These are phyloP conservation scores for Pogonognathellus flavescens DNA, from an alignment of 1,140 invertebrate species.

Conservation along the genomic window DNA sequence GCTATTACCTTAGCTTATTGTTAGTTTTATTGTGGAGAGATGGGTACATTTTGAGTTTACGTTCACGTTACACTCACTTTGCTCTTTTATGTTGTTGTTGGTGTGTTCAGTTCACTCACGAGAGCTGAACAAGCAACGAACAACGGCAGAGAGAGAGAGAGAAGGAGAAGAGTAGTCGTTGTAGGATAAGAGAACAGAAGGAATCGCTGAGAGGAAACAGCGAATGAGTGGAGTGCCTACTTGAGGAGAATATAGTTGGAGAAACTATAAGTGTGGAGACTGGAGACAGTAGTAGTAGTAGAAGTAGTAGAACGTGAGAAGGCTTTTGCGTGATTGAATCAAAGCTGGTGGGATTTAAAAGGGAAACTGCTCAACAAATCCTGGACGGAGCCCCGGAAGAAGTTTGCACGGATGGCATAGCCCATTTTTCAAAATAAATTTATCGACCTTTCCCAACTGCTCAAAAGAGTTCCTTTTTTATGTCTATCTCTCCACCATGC, in stretches of 20 bases:
- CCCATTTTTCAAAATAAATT: slow-evolving; percentile 57
- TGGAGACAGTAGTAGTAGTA: neutral
- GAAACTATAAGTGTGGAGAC: neutral
- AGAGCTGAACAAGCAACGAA: too few relatives aligned
- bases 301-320: slow-evolving; percentile 12
- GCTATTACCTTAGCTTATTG: slow-evolving; percentile 10
- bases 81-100: neutral
- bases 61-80: slow-evolving; percentile 12
- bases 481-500: neutral
- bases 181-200: too few relatives aligned
- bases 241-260: neutral
- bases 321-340: slow-evolving; percentile 62
- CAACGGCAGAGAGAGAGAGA: too few relatives aligned
- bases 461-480: slow-evolving; percentile 48
- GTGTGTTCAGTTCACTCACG: neutral
- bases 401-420: slow-evolving; percentile 55
- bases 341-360: slow-evolving; percentile 62
- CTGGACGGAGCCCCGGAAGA: slow-evolving; percentile 40
- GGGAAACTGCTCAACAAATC: slow-evolving; percentile 48
- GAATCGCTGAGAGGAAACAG: neutral
- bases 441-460: slow-evolving; percentile 54
- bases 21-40: slow-evolving; percentile 23
- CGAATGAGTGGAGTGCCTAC: neutral
- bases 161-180: too few relatives aligned
- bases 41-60: neutral